phyloP scores from a whole-genome alignment of 2,888 invertebrate genomes.

The Reticulitermes lucifugus region DNA sequence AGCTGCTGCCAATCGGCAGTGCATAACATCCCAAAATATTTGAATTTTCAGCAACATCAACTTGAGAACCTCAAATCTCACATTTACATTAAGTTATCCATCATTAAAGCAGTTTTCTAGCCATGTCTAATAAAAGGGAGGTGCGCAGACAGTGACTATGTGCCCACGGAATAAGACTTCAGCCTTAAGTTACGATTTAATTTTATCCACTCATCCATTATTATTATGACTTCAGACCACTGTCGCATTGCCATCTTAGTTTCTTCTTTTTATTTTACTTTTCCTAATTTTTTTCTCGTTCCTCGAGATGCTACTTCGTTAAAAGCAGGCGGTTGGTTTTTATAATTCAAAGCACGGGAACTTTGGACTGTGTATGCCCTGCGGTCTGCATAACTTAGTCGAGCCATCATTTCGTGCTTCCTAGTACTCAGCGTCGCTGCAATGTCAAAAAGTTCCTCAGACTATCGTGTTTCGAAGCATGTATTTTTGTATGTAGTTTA shows the following conservation, averaged over 20 bases:
- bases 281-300: not conserved
- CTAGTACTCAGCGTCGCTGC: not conserved
- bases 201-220: conserved; percentile 13
- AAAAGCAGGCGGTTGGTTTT: not conserved
- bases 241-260: not conserved
- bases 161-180: not conserved
- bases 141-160: not conserved
- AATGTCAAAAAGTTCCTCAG: not conserved
- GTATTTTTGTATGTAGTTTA: not conserved
- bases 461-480: not conserved
- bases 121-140: no score
- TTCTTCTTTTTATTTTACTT: not conserved
- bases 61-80: no score
- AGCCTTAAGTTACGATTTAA: conserved; percentile 15
- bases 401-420: not conserved
- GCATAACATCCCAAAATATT: no score
- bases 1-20: no score
- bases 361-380: not conserved
- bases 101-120: not conserved
- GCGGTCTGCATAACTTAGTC: not conserved
- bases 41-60: no score
- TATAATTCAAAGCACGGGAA: conserved; percentile 12
- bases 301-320: not conserved
- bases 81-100: not conserved
- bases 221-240: not conserved